These are phyloP conservation scores for Hipposideros armiger DNA, from an alignment of 2,113 vertebrate genomes.

Conservation along the genomic window DNA sequence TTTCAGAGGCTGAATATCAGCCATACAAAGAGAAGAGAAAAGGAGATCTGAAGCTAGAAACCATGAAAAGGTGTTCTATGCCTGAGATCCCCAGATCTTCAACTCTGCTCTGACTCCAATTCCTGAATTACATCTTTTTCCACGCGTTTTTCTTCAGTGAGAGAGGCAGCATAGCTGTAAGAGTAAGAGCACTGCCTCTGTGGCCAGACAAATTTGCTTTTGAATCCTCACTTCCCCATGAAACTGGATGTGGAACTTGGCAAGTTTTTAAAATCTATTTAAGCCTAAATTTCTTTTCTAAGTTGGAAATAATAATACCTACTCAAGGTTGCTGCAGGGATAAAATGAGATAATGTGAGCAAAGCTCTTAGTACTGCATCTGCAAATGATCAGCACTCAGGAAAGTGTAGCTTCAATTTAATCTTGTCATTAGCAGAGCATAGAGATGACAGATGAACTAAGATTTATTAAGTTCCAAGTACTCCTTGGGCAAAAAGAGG, in stretches of 20 bases:
- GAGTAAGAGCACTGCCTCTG: background rate
- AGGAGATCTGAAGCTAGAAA: background rate
- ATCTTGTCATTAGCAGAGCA: conserved; percentile 70
- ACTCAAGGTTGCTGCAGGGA: conserved; percentile 51
- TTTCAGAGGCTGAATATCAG: background rate
- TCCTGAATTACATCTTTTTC: background rate
- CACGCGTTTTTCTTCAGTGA: background rate
- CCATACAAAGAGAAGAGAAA: background rate
- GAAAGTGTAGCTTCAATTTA: conserved; percentile 72
- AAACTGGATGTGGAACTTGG: background rate
- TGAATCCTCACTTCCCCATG: background rate
- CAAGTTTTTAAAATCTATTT: conserved; percentile 63
- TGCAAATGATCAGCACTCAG: conserved; percentile 66
- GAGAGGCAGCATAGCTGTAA: background rate
- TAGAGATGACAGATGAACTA: conserved; percentile 70
- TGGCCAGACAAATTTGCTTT: conserved; percentile 18
- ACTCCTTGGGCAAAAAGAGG: conserved; percentile 66
- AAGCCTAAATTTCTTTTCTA: conserved; percentile 56
- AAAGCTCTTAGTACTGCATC: conserved; percentile 62
- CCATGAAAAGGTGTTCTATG: background rate
- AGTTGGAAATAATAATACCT: conserved; percentile 66
- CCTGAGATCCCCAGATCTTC: background rate
- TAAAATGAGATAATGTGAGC: conserved; percentile 71
- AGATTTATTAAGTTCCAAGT: conserved; percentile 71
- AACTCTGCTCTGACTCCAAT: background rate